Evolutionary conservation across 2,888 invertebrate species (phyloP), one percentile per base, ranked within the genome.

Genomic region (Cryptocheilus praepositus): DNA sequence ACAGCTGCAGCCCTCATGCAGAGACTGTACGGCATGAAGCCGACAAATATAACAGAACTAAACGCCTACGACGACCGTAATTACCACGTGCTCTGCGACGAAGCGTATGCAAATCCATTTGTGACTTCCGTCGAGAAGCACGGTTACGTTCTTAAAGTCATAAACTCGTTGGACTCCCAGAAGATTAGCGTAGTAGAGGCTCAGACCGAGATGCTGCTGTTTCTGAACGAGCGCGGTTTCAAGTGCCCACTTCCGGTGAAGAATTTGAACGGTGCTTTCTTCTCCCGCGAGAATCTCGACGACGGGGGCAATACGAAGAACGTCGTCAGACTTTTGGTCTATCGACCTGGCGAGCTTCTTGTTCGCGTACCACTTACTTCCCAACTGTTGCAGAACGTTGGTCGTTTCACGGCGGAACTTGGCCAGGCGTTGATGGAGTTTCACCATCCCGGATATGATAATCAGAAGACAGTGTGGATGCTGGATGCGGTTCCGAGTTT

Each of bases 31-130:
- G 94, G 93, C 0, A 89, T 95, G 25, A 89, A 90, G 0, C 92
- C 92, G 1, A 83, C 87, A 0, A 90, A 89, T 44, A 89, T 94
- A 21, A 88, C 85, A 0, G 93, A 94, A 81, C 89, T 95, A 4
- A 92, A 94, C 72, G 93, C 94, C 0, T 96, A 95, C 83, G 95
- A 95, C 81, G 96, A 96, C 86, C 92, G 91, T 86, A 96, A 95
- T 89, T 95, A 92, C 86, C 92, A 91, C 81, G 89, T 95, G 13
- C 85, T 89, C 0, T 93, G 93, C 71, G 90, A 91, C 68, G 90
- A 91, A 69, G 90, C 91, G 64, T 90, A 91, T 67, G 91, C 91
- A 83, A 94, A 94, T 86, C 91, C 92, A 0, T 82, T 93, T 19
- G 91, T 93, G 67, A 89, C 90, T 0, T 84, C 89, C 3, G 90